Conservation (phyloP, 1,140 invertebrate genomes). For the Drosophila oshimai region DNA sequence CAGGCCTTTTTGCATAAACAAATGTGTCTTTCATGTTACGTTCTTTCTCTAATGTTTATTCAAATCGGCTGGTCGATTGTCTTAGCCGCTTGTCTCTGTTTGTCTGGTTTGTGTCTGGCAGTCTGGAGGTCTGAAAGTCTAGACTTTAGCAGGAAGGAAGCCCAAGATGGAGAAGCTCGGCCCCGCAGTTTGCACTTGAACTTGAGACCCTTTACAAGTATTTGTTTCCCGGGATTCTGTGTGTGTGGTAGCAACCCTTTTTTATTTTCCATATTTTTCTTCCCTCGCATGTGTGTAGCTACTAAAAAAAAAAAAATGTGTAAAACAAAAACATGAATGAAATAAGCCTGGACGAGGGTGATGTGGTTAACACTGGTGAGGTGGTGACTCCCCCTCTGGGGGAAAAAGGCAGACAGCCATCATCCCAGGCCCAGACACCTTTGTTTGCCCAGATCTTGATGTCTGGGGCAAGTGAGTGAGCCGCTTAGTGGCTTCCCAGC, state of each 20-base stretch:
- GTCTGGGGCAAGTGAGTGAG: conserved; percentile 43
- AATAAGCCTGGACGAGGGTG: conserved; percentile 42
- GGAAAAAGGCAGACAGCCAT: conserved; percentile 31
- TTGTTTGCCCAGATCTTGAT: conserved; percentile 51
- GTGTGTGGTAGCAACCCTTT: conserved; percentile 43
- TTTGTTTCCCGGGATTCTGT: conserved; percentile 35
- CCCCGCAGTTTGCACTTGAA: conserved; percentile 38
- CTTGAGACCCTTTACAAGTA: conserved; percentile 36
- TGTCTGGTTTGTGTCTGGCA: conserved; percentile 10
- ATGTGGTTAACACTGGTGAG: conserved; percentile 17
- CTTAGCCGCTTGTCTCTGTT: conserved; percentile 20
- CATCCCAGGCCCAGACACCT: conserved; percentile 38
- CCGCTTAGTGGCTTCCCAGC: conserved; percentile 38
- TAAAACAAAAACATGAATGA: conserved; percentile 48
- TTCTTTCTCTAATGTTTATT: conserved; percentile 46
- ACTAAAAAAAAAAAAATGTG: conserved; percentile 10
- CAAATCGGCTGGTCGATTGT: conserved; percentile 36
- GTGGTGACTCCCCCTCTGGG: conserved; percentile 9
- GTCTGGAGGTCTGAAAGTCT: conserved; percentile 17
- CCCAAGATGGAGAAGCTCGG: conserved; percentile 35
- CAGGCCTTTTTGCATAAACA: conserved; percentile 4
- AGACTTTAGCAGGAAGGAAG: conserved; percentile 44
- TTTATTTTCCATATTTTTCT: conserved; percentile 11
- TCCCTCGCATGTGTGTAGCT: conserved; percentile 27
- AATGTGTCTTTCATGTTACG: conserved; percentile 36